Conservation (phyloP, 2,797 vertebrate genomes). For the Melanotaenia nigrans region DNA sequence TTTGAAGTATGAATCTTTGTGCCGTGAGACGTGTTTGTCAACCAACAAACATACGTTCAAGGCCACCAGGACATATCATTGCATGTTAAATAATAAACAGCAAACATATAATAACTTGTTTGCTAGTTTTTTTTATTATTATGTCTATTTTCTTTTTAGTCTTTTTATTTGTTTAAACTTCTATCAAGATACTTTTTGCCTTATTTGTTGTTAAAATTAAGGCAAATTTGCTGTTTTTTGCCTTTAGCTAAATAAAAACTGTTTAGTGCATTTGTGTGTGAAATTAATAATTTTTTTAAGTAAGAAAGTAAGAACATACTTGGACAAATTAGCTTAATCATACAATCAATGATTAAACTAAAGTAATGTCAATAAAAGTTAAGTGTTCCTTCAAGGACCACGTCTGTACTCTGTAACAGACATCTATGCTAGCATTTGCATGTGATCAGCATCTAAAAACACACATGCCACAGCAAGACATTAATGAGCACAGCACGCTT, state of each 20-base stretch:
- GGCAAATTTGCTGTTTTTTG: neutral
- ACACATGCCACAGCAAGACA: neutral
- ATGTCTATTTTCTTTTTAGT: too few relatives aligned
- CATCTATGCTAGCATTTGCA: neutral
- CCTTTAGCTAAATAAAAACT: neutral
- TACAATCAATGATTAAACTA: too few relatives aligned
- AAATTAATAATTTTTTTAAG: neutral
- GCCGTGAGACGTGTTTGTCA: constrained; percentile 2
- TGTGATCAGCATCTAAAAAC: neutral
- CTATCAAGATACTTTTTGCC: neutral
- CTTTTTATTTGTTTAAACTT: neutral
- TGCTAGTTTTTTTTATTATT: too few relatives aligned
- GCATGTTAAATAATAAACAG: neutral
- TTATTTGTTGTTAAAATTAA: neutral
- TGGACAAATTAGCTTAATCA: neutral
- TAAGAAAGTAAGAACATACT: neutral
- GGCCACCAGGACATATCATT: neutral
- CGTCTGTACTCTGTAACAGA: neutral
- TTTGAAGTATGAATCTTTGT: neutral
- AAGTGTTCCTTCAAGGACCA: neutral
- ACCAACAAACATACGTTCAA: neutral
- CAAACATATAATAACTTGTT: too few relatives aligned
- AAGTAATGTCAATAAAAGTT: neutral
- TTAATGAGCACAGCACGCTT: neutral
- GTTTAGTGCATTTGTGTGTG: neutral